Conservation (phyloP, 2,797 vertebrate species). For the Hephaestus fuliginosus region DNA sequence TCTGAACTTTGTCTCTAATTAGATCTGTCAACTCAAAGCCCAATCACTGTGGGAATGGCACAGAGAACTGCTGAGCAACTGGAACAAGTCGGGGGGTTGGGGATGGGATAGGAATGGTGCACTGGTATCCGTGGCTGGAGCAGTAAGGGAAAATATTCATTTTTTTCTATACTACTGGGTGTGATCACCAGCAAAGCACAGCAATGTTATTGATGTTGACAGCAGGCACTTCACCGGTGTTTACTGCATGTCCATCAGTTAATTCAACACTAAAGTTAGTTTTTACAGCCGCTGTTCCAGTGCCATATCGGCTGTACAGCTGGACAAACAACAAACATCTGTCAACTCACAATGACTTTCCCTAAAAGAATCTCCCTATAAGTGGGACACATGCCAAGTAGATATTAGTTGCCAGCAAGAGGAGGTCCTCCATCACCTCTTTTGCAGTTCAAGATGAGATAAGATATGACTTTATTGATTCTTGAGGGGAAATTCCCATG, state of each 20-base stretch:
- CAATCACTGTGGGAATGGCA: conserved; percentile 69
- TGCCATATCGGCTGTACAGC: conserved; percentile 7
- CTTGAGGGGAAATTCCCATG: background rate
- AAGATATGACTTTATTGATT: background rate
- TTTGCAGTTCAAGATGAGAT: background rate
- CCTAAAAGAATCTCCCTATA: background rate
- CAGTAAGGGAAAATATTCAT: background rate
- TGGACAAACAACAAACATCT: conserved; percentile 35
- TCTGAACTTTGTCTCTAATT: conserved; percentile 73
- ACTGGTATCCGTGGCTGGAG: conserved; percentile 27
- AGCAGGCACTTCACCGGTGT: background rate
- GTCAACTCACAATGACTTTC: background rate
- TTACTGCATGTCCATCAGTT: conserved; percentile 1
- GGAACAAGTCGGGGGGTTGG: conserved; percentile 31
- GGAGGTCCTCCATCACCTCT: background rate
- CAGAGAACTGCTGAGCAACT: conserved; percentile 63
- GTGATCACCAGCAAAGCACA: conserved; percentile 7
- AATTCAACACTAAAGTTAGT: background rate
- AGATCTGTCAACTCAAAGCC: conserved; percentile 76
- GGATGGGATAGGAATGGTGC: background rate
- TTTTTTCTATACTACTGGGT: conserved; percentile 5
- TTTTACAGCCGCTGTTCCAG: conserved; percentile 10
- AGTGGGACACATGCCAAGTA: background rate
- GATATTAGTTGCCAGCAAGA: background rate
- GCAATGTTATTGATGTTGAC: background rate